A percentile compares a stretch with the other conserved stretches of the same genome.
Evolutionary conservation across 1,140 invertebrate genomes (phyloP).

Genomic region (Drosophila aff.): DNA sequence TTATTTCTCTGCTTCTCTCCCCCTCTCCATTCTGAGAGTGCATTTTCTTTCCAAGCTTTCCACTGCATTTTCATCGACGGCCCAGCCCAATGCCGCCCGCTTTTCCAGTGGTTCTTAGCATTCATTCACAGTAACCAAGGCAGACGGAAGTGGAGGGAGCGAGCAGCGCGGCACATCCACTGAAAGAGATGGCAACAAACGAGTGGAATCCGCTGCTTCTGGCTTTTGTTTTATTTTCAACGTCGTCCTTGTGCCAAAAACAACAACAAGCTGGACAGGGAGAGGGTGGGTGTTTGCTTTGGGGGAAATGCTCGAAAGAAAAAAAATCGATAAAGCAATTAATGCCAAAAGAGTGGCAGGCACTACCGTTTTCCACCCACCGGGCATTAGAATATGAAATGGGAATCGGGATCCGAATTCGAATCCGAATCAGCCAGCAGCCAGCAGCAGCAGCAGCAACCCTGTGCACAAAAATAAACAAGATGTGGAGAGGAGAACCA

Average conservation of each 20-base stretch:
- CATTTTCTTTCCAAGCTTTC: slow-evolving; percentile 51
- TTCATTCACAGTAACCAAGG: slow-evolving; percentile 72
- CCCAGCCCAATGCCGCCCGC: not conserved
- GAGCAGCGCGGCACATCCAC: slow-evolving; percentile 1
- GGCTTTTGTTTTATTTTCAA: slow-evolving; percentile 48
- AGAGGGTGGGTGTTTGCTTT: slow-evolving; percentile 23
- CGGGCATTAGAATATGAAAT: slow-evolving; percentile 28
- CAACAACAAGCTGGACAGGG: slow-evolving; percentile 45
- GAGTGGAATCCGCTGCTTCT: slow-evolving; percentile 16
- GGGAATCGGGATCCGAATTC: slow-evolving; percentile 10
- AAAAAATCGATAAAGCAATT: slow-evolving; percentile 81
- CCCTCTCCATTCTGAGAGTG: slow-evolving; percentile 53
- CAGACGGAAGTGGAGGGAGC: slow-evolving; percentile 29
- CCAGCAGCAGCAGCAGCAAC: slow-evolving; percentile 50
- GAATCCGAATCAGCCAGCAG: slow-evolving; percentile 10
- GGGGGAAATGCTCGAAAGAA: slow-evolving; percentile 35
- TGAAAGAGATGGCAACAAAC: slow-evolving; percentile 22
- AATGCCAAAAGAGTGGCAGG: slow-evolving; percentile 75
- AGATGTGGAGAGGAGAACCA: slow-evolving; percentile 13
- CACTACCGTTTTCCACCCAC: slow-evolving; percentile 43
- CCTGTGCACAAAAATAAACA: slow-evolving; percentile 74
- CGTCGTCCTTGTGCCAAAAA: slow-evolving; percentile 82
- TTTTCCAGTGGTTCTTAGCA: slow-evolving; percentile 42
- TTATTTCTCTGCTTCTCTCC: slow-evolving; percentile 35
- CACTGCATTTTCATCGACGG: slow-evolving; percentile 15